Conservation (phyloP, 2,888 invertebrate genomes). For the Diploptera punctata region DNA sequence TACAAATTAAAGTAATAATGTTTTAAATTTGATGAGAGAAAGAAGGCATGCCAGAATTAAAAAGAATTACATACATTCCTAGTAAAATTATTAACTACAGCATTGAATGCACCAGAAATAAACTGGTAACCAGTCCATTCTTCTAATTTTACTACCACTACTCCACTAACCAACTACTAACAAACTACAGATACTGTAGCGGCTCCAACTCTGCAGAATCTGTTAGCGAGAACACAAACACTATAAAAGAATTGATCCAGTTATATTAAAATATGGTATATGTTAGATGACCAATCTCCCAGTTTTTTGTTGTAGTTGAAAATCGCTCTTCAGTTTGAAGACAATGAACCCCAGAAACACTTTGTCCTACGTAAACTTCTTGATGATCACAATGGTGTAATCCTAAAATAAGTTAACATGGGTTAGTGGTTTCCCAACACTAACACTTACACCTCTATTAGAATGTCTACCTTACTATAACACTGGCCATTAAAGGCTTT, state of each 20-base stretch:
- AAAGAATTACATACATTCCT: not conserved
- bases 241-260: not conserved
- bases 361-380: not conserved
- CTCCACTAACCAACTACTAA: slow-evolving; percentile 36
- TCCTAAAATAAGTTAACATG: slow-evolving; percentile 42
- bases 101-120: not conserved
- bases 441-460: slow-evolving; percentile 35
- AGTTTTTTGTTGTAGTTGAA: slow-evolving; percentile 11
- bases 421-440: slow-evolving; percentile 38
- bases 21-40: slow-evolving; percentile 1
- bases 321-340: slow-evolving; percentile 13
- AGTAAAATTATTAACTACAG: no score
- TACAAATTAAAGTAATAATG: slow-evolving; percentile 11
- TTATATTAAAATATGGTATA: not conserved
- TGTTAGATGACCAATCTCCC: slow-evolving; percentile 17
- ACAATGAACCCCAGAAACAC: slow-evolving; percentile 11
- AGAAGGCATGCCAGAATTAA: slow-evolving; percentile 10
- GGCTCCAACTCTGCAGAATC: slow-evolving; percentile 25
- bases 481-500: slow-evolving; percentile 49
- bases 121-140: slow-evolving; percentile 8
- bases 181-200: slow-evolving; percentile 15
- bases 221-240: slow-evolving; percentile 19
- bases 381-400: slow-evolving; percentile 15
- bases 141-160: slow-evolving; percentile 20
- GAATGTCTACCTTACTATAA: slow-evolving; percentile 32